phyloP scores from a whole-genome alignment of 2,113 vertebrate genomes.

The Edolisoma coerulescens region DNA sequence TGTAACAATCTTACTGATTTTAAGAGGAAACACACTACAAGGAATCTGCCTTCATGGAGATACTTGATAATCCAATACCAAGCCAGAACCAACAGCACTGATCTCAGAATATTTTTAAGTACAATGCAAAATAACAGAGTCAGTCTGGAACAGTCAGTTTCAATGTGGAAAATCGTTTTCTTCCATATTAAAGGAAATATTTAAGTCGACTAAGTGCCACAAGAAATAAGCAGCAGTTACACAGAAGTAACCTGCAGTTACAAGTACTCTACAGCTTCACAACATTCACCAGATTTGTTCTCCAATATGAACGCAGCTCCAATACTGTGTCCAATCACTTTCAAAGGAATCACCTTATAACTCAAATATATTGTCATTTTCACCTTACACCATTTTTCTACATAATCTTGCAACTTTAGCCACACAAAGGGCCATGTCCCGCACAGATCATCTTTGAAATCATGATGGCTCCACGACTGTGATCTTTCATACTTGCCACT shows the following conservation, averaged over 20 bases:
- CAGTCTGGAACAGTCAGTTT: neutral
- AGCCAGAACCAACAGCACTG: neutral
- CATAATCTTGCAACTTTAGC: neutral
- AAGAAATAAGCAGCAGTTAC: neutral
- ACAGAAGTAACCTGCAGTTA: neutral
- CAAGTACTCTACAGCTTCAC: neutral
- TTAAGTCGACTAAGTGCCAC: neutral
- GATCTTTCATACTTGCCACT: neutral
- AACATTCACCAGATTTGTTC: neutral
- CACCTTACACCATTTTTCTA: neutral
- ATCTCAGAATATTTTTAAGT: neutral
- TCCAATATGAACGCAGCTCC: rapidly evolving
- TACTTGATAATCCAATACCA: neutral
- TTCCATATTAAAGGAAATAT: neutral
- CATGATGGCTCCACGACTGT: rapidly evolving
- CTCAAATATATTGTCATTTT: neutral
- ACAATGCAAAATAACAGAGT: neutral
- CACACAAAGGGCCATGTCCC: rapidly evolving
- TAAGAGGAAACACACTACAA: neutral
- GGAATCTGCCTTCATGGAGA: neutral
- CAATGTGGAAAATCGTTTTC: neutral
- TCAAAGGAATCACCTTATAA: neutral
- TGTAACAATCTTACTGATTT: neutral
- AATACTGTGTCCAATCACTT: neutral
- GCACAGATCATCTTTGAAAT: neutral